phyloP scores from a whole-genome alignment of 2,888 invertebrate species.

The Malthinus seriepunctatus region DNA sequence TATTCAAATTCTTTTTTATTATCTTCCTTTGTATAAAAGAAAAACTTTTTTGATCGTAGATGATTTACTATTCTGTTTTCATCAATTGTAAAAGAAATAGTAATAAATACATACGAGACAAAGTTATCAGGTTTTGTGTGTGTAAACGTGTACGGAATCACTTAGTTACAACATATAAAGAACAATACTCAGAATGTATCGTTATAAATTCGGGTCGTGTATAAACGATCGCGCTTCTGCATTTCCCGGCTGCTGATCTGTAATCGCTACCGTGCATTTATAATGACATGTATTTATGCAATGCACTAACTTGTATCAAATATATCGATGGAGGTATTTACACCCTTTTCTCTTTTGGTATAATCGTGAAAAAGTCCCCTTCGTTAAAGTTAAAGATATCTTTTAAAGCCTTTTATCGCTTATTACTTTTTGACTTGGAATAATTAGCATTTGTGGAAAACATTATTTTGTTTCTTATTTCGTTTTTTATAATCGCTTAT shows the following conservation, averaged over 20 bases:
- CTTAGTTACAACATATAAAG: constrained; percentile 50
- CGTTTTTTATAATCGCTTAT: too few species aligned
- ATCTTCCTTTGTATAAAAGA: neutral
- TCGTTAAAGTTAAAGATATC: neutral
- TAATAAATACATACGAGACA: constrained; percentile 22
- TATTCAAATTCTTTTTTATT: too few species aligned
- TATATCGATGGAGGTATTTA: too few species aligned
- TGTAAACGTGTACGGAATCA: constrained; percentile 48
- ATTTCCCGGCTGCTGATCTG: constrained; percentile 32
- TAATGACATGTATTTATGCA: neutral
- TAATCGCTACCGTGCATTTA: constrained; percentile 23
- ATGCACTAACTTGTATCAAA: too few species aligned
- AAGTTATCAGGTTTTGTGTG: constrained; percentile 36
- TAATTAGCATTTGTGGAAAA: too few species aligned
- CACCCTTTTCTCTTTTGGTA: too few species aligned
- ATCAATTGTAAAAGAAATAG: constrained; percentile 5
- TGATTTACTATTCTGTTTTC: constrained; percentile 7
- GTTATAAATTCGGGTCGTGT: constrained; percentile 49
- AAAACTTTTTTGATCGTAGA: neutral
- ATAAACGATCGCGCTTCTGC: constrained; percentile 34
- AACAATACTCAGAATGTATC: constrained; percentile 49
- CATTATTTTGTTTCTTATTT: too few species aligned
- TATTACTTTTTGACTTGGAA: too few species aligned
- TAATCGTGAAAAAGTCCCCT: constrained; percentile 6
- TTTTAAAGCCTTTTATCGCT: too few species aligned